A percentile compares a stretch with the other conserved stretches of the same genome.
Evolutionary conservation across 2,113 vertebrate species (phyloP).

Genomic region (Monarcha castaneiventris): DNA sequence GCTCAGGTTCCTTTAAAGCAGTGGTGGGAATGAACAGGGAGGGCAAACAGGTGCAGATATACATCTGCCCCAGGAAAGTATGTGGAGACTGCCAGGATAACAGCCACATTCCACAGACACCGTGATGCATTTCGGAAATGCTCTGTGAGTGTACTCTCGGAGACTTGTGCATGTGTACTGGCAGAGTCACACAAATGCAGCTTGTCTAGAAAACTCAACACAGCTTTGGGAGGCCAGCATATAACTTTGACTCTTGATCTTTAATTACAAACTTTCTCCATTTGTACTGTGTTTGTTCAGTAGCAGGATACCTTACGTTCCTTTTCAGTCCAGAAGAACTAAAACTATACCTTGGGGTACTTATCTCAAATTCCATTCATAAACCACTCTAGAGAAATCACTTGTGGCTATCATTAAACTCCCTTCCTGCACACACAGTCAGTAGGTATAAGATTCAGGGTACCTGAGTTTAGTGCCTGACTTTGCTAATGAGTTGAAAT

Average conservation of each 20-base stretch:
- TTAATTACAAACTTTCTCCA: not conserved
- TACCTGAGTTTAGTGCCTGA: not conserved
- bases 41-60: slow-evolving; percentile 5
- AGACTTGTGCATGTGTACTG: not conserved
- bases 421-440: not conserved
- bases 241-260: not conserved
- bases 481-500: not conserved
- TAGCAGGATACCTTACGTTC: not conserved
- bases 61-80: not conserved
- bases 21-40: not conserved
- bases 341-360: not conserved
- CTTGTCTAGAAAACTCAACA: not conserved
- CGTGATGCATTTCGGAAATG: not conserved
- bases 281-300: not conserved
- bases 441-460: not conserved
- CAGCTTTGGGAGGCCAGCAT: not conserved
- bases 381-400: not conserved
- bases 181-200: not conserved
- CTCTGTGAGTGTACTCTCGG: rapidly evolving
- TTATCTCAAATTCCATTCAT: not conserved
- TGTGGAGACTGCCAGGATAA: not conserved
- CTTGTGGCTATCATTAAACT: not conserved
- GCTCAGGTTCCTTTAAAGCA: not conserved
- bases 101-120: not conserved
- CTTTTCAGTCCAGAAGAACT: not conserved